Evolutionary conservation across 1,140 invertebrate genomes (phyloP), one percentile per base, ranked within the genome.

Genomic region (Drusus annulatus): DNA sequence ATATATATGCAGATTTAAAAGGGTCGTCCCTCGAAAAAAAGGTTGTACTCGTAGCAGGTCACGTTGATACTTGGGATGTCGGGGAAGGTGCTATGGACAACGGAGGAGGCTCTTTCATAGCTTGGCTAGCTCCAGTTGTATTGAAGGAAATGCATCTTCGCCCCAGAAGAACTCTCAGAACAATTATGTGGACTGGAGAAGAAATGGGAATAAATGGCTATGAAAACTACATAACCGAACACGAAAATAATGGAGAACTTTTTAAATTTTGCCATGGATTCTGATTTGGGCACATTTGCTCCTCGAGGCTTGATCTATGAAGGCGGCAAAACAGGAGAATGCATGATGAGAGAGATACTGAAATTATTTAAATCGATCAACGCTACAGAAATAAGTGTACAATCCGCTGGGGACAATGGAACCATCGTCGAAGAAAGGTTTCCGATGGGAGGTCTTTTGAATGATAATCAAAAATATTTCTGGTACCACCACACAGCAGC

Each of bases 11-110:
- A n/a, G 94, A 95, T 87, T 89, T 94, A 28, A 80, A 73, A 71
- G 94, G 94, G 0, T 85, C 76, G 74, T 80, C 15, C 78, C 84
- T 78, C 89, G 91, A 15, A 87, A 92, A 73, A 88, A 93, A 85
- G 84, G 19, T 93, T 10, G 94, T 96, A 0, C 85, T 95, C 2
- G 88, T 96, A n/a, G 94, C 93, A 62, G 95, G 94, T 36, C 95
- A 96, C 84, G 87, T 96, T n/a, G 95, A 96, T 85, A 94, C 92
- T 84, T 96, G 95, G 95, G 95, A 96, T 83, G 93, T 95, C 25
- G 94, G 94, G n/a, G 90, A 93, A 85, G 95, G 95, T 15, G 94
- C 94, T 0, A 93, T 96, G 93, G 95, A 96, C 85, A 94, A 96
- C 87, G 95, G 93, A 73, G 93, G 92, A 76, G 95, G 95, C 58